phyloP scores from a whole-genome alignment of 2,113 vertebrate species.

The Laticauda colubrina region DNA sequence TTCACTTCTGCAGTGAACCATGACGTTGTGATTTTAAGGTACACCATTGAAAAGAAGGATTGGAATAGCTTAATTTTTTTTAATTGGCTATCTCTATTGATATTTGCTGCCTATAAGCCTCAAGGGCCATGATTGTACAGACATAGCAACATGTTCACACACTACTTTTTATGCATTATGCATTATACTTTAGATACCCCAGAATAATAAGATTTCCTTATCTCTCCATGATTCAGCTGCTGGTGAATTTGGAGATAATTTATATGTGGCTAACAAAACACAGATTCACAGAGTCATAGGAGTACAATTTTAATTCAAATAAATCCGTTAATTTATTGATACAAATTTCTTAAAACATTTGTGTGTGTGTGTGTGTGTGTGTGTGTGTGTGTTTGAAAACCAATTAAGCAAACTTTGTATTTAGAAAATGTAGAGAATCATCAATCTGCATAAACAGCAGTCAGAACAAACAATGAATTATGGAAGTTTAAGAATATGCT shows the following conservation, averaged over 20 bases:
- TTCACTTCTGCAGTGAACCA: slow-evolving; percentile 50
- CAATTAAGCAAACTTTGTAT: neutral
- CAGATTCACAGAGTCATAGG: neutral
- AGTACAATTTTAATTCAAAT: neutral
- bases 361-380: neutral
- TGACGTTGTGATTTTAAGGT: slow-evolving; percentile 51
- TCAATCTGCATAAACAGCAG: neutral
- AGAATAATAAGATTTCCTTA: neutral
- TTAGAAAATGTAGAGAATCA: neutral
- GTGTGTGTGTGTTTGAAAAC: neutral
- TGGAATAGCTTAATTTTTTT: slow-evolving; percentile 31
- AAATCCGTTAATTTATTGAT: neutral
- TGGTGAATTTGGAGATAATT: neutral
- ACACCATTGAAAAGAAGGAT: slow-evolving; percentile 46
- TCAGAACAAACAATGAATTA: neutral
- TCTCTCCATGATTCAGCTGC: neutral
- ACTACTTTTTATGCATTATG: neutral
- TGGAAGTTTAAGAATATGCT: neutral
- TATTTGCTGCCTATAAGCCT: neutral
- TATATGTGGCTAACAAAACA: neutral
- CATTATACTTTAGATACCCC: neutral
- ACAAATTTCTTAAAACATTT: neutral
- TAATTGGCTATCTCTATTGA: neutral
- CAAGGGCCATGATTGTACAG: neutral
- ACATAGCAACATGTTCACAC: neutral